Percentiles rank a stretch among this genome's conserved stretches.
Conservation (phyloP, 2,113 vertebrate genomes). For the Anhinga anhinga region DNA sequence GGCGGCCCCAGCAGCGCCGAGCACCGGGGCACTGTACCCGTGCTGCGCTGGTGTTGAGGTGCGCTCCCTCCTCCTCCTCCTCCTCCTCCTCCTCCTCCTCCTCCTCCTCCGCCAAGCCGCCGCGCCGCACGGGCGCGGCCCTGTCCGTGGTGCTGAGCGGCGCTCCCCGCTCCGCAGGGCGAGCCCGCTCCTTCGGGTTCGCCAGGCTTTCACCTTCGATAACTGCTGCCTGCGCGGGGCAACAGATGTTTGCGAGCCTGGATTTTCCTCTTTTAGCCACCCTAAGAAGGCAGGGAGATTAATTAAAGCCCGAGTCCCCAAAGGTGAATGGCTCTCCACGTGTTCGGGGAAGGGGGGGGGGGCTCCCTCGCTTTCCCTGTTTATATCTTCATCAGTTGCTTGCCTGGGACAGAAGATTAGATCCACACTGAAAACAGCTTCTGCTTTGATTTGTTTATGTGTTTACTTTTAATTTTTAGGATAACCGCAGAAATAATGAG, state of each 20-base stretch:
- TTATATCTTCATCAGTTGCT: background rate
- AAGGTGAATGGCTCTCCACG: background rate
- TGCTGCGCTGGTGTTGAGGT: background rate
- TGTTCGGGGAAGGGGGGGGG: background rate
- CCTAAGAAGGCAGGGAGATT: constrained; percentile 40
- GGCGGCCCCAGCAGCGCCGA: too few species aligned
- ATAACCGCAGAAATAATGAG: constrained; percentile 36
- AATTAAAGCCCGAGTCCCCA: background rate
- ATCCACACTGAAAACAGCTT: background rate
- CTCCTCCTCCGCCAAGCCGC: background rate
- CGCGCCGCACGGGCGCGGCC: too few species aligned
- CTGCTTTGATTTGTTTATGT: background rate
- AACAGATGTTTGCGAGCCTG: constrained; percentile 29
- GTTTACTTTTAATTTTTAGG: constrained; percentile 43
- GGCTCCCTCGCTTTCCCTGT: background rate
- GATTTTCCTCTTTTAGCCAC: constrained; percentile 29
- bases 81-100: background rate
- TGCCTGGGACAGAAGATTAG: background rate
- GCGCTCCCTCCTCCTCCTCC: background rate
- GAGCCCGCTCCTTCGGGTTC: background rate
- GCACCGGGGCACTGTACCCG: too few species aligned
- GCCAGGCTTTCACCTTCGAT: background rate
- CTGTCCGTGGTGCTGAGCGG: constrained; percentile 69
- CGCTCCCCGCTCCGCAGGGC: background rate
- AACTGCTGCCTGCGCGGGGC: background rate